Base-by-base conservation (phyloP, 1,140 invertebrate species). In the Drosophila parabipectinata region DNA sequence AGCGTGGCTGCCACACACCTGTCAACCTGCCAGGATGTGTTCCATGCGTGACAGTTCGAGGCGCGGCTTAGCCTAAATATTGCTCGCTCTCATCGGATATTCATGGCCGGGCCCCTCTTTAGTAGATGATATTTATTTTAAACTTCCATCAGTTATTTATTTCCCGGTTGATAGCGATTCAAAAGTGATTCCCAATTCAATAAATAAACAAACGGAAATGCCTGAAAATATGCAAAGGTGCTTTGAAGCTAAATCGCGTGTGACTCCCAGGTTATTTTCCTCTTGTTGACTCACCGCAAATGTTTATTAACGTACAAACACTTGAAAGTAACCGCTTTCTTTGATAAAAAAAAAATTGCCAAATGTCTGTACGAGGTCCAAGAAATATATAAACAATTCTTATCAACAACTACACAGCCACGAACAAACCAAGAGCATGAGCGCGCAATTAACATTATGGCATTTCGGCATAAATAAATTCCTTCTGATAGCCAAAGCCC, bases 271-370 rank as follows among this genome's bases (percentile, higher is more conserved):
- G 15, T 32, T 39, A 50, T 74, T 54, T 72, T 51, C 32, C 10
- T 12, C 21, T 37, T 3, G n/a, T 48, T 74, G 72, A 74, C 60
- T 74, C 71, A 74, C 64, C 3, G 5, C 15, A n/a, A 34, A 14
- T 24, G 30, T 30, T 53, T 37, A 12, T 28, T 12, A 12, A 30
- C n/a, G 15, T 30, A 30, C 54, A 52, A 54, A 21, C 44, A 56
- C 68, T 73, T 73, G 24, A 73, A 73, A 73, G 68, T 50, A 26
- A 37, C 59, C 71, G 69, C 72, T 64, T 71, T 56, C 45, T 51
- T 52, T 68, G 62, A 71, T 67, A 56, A 67, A 57, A 28, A 41
- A 41, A 10, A 44, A 44, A 44, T 44, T 47, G 53, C 15, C 57
- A n/a, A 57, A 45, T 28, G 51, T 50, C 59, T 32, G 32, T 39